phyloP scores from a whole-genome alignment of 2,888 invertebrate species.

The Nemotelus pantherinus region DNA sequence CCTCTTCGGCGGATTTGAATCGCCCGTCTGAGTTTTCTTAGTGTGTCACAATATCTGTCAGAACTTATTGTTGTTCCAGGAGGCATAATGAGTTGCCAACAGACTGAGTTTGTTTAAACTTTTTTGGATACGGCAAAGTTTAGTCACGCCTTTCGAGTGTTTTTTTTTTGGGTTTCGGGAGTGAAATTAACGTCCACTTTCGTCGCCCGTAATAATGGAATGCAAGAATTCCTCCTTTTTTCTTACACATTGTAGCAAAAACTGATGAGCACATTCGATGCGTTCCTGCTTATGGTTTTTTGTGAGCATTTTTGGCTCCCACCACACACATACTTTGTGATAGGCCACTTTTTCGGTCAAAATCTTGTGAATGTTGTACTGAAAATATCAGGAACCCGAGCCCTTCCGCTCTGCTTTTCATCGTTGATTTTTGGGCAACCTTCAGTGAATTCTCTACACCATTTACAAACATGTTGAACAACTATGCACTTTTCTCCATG shows the following conservation, averaged over 20 bases:
- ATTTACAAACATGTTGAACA: conserved; percentile 4
- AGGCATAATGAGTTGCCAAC: background rate
- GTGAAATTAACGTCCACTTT: no score
- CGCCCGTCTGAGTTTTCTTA: conserved; percentile 10
- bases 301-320: background rate
- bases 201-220: no score
- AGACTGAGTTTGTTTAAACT: background rate
- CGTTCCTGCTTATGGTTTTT: background rate
- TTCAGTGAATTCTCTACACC: conserved; percentile 1
- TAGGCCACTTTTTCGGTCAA: conserved; percentile 21
- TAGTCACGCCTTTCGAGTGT: no score
- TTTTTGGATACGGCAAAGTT: no score
- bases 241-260: no score
- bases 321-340: background rate
- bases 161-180: no score
- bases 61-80: background rate
- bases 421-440: background rate
- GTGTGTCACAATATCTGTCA: background rate
- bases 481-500: background rate
- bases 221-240: no score
- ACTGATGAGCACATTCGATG: background rate
- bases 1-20: background rate
- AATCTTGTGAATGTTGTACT: conserved; percentile 10
- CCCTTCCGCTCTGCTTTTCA: conserved; percentile 15
- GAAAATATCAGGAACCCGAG: conserved; percentile 2